Evolutionary conservation across 1,140 invertebrate genomes (phyloP).

Genomic region (Mya arenaria): DNA sequence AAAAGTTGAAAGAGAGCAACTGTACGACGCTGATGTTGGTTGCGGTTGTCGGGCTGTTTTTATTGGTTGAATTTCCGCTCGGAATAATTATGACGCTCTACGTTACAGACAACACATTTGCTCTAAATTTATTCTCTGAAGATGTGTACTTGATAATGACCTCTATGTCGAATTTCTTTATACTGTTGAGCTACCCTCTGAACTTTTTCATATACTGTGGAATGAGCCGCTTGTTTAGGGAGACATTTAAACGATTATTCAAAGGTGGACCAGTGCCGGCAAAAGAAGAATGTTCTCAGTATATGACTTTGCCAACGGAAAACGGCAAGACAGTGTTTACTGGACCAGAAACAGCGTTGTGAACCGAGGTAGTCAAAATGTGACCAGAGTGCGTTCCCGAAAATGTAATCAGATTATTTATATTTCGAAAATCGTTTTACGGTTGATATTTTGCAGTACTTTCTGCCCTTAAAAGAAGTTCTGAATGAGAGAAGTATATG

Average conservation of each 20-base stretch:
- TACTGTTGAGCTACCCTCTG: conserved; percentile 94
- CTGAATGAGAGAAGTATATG: neutral
- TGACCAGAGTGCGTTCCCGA: neutral
- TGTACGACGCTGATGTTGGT: conserved; percentile 97
- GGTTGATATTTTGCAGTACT: no score
- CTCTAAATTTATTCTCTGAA: conserved; percentile 67
- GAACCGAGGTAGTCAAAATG: conserved; percentile 8
- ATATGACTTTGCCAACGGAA: conserved; percentile 76
- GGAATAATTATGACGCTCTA: conserved; percentile 90
- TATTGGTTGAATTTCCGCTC: conserved; percentile 94
- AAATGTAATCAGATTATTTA: neutral
- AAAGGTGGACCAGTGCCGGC: conserved; percentile 65
- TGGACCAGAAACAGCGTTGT: conserved; percentile 73
- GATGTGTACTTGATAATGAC: conserved; percentile 64
- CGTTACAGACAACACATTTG: conserved; percentile 88
- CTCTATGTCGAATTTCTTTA: conserved; percentile 91
- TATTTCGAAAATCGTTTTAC: neutral
- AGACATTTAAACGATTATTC: conserved; percentile 96
- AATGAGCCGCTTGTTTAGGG: conserved; percentile 95
- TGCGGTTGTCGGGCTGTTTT: conserved; percentile 95
- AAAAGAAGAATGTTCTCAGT: conserved; percentile 74
- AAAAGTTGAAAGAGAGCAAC: conserved; percentile 91
- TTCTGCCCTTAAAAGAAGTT: neutral
- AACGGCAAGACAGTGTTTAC: conserved; percentile 74
- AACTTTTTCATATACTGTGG: conserved; percentile 98